These are phyloP conservation scores for Hylaea fasciaria DNA, from an alignment of 2,888 invertebrate genomes.

Conservation along the genomic window DNA sequence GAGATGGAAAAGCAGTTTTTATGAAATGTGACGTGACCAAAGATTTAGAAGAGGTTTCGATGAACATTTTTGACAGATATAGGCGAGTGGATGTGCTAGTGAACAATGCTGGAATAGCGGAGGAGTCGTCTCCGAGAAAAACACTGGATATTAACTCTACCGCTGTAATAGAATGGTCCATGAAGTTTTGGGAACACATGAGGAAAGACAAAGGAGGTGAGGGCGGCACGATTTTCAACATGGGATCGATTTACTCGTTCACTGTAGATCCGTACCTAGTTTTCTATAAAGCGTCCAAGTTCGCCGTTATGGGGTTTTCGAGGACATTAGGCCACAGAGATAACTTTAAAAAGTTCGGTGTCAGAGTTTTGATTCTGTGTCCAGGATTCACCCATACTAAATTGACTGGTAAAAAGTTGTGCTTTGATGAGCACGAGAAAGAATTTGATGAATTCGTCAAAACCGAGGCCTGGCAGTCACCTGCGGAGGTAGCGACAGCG, in stretches of 20 bases:
- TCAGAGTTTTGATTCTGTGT: conserved; percentile 68
- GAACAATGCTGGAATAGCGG: conserved; percentile 65
- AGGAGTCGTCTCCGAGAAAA: conserved; percentile 43
- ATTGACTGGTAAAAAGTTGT: conserved; percentile 12
- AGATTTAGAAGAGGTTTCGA: conserved; percentile 66
- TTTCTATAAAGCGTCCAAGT: conserved; percentile 84
- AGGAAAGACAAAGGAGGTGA: conserved; percentile 76
- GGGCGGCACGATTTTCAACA: conserved; percentile 86
- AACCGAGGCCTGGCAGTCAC: conserved; percentile 22
- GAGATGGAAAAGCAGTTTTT: conserved; percentile 67
- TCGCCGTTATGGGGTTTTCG: conserved; percentile 75
- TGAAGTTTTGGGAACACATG: conserved; percentile 77
- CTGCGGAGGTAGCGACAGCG: conserved; percentile 25
- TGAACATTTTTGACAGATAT: conserved; percentile 49
- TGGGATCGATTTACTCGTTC: conserved; percentile 84
- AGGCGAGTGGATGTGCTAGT: conserved; percentile 64
- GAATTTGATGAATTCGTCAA: conserved; percentile 18
- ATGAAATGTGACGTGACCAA: conserved; percentile 76
- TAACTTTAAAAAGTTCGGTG: conserved; percentile 70
- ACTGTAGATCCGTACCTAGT: conserved; percentile 75
- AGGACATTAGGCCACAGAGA: conserved; percentile 66
- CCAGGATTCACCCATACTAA: conserved; percentile 31
- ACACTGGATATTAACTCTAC: conserved; percentile 58
- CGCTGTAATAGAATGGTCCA: conserved; percentile 60
- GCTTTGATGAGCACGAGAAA: conserved; percentile 30